Evolutionary conservation across 2,888 invertebrate species (phyloP), one percentile per base, ranked within the genome.

Genomic region (Mycalesis mineus): DNA sequence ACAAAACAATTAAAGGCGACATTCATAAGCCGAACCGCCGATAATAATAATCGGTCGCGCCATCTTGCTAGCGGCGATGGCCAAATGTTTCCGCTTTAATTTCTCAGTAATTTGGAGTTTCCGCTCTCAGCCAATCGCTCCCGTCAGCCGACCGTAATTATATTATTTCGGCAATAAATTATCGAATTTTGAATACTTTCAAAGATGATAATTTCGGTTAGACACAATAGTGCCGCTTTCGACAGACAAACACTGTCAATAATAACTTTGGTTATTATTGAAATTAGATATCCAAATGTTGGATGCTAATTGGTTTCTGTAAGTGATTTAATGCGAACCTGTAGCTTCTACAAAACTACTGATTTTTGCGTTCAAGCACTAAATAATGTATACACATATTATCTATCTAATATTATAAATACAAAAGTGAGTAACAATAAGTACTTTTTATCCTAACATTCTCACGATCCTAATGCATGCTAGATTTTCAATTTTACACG

Each of bases 21-120:
- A 80, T 86, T 84, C 78, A 85, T 81, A 87, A 84, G 84, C 82
- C 80, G 84, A 80, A 84, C 86, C 81, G 82, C 80, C 80, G 81
- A 84, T 85, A 41, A 47, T 47, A 85, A 84, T 22, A n/a, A n/a
- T 82, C 78, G 73, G 62, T 64, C 71, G 78, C 88, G 82, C 89
- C 89, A 89, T 89, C 88, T 88, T 88, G 88, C 89, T 80, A 82
- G 88, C 88, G 88, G 88, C 85, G 78, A 77, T 76, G 78, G 80
- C 87, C 89, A 88, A 89, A 88, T 89, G 89, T 88, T 89, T 88
- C 89, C 89, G 87, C 86, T 89, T 89, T 89, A 89, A 89, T 89
- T 89, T 89, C 89, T 89, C 83, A 75, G 81, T 89, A 89, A 89
- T 89, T 88, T 87, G 86, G 80, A 77, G 79, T 82, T 88, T 88